These are phyloP conservation scores for Aphelenchoides fujianensis DNA, from an alignment of 1,140 invertebrate species.

Conservation along the genomic window DNA sequence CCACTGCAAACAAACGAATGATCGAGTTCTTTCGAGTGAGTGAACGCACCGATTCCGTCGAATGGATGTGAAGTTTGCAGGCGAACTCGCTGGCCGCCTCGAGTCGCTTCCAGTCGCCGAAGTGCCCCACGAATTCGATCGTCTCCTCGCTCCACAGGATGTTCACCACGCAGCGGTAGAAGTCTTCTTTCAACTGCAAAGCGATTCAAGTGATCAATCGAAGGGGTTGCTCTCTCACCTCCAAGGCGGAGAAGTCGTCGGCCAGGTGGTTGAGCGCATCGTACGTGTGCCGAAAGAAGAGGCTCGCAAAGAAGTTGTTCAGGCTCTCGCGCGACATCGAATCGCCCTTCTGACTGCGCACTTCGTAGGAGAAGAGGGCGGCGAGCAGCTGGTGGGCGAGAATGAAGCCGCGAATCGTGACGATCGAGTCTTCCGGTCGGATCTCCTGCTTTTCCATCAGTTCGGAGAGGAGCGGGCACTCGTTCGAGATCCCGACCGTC, in stretches of 20 bases:
- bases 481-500: neutral
- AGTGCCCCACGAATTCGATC: neutral
- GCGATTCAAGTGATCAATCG: constrained; percentile 21
- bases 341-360: neutral
- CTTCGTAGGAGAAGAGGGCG: neutral
- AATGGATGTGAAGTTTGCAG: neutral
- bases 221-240: too few species aligned
- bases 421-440: constrained; percentile 11
- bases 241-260: constrained; percentile 37
- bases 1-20: too few species aligned
- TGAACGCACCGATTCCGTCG: neutral
- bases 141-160: neutral
- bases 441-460: neutral
- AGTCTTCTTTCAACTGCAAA: neutral
- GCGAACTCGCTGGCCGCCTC: neutral
- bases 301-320: constrained; percentile 24
- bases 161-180: neutral
- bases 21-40: too few species aligned
- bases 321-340: constrained; percentile 11
- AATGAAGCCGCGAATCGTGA: constrained; percentile 38
- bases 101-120: neutral
- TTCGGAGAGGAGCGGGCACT: constrained; percentile 6
- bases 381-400: constrained; percentile 37
- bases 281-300: constrained; percentile 41
- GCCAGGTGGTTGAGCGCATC: constrained; percentile 29